phyloP scores from a whole-genome alignment of 2,113 vertebrate species.

The Alectura lathami region DNA sequence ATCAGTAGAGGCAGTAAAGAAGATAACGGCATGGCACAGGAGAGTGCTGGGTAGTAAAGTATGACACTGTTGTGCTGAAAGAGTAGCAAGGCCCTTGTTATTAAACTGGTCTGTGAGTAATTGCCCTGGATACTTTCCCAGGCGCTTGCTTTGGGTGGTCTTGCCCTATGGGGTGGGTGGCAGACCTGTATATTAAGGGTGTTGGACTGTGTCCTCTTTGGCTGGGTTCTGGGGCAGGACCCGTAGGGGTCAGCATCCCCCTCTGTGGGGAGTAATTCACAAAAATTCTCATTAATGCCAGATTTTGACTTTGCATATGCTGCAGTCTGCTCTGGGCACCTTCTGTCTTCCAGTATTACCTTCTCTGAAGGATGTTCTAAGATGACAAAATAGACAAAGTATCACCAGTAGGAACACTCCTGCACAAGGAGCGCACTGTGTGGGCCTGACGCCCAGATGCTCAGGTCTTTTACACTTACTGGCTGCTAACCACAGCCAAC shows the following conservation, averaged over 20 bases:
- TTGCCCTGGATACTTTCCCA: neutral
- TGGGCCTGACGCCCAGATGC: neutral
- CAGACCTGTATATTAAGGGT: neutral
- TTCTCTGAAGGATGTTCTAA: neutral
- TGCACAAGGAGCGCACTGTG: neutral
- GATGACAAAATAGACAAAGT: neutral
- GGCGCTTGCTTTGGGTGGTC: neutral
- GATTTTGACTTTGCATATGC: neutral
- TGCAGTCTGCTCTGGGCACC: neutral
- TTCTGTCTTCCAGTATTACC: neutral
- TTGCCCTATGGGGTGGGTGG: neutral
- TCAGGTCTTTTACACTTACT: fast-evolving
- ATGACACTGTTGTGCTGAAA: neutral
- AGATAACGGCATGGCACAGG: neutral
- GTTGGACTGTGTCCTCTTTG: neutral
- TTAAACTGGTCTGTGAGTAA: neutral
- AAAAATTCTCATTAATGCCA: neutral
- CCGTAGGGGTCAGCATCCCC: neutral
- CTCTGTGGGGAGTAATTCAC: neutral
- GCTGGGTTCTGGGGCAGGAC: neutral
- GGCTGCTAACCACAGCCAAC: neutral
- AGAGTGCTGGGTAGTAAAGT: neutral
- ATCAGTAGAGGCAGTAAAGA: neutral
- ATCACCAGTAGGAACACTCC: neutral
- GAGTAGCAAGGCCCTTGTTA: neutral